Evolutionary conservation across 2,113 vertebrate genomes (phyloP), one percentile per base, ranked within the genome.

Genomic region (Rhinolophus ferrumequinum): DNA sequence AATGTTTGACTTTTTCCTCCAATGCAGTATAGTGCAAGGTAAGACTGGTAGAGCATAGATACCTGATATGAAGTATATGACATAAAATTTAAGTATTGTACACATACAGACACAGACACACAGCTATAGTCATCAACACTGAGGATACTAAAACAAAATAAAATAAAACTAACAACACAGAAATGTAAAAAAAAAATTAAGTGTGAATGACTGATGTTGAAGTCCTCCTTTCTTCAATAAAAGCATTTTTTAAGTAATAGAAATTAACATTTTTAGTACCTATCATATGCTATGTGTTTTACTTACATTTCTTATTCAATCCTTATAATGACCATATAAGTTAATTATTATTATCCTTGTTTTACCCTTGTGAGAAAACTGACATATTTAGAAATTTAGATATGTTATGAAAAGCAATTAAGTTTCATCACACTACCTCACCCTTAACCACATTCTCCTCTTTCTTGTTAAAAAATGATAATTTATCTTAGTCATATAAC

Each of bases 1-100:
- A 90, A 83, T 90, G 33, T 79, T 96, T 86, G 35, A 33, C n/a
- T 72, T 86, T 89, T 95, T 54, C 41, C 47, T 76, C 60, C 67
- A 13, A 85, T 2, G 79, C 1, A 62, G 26, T 90, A 82, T 15
- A 90, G 64, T 15, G 38, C 44, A 85, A 85, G 33, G 30, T 26
- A 95, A 81, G 38, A 84, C 14, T 28, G 44, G n/a, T 21, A 70
- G 64, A 66, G 22, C 26, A 52, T 82, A 26, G 62, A 44, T 79
- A 28, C 19, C 22, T 73, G 56, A 92, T 77, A 24, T 33, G 33
- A 92, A 85, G 41, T 92, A 9, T 44, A 85, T 89, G 64, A 94
- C 8, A 69, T 62, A 89, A 81, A 75, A 69, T 85, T 26, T 91
- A 88, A 88, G 16, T 79, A 79, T 60, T 5, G 28, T 62, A 2